Evolutionary conservation across 2,113 vertebrate species (phyloP).

Genomic region (Hippocampus comes): DNA sequence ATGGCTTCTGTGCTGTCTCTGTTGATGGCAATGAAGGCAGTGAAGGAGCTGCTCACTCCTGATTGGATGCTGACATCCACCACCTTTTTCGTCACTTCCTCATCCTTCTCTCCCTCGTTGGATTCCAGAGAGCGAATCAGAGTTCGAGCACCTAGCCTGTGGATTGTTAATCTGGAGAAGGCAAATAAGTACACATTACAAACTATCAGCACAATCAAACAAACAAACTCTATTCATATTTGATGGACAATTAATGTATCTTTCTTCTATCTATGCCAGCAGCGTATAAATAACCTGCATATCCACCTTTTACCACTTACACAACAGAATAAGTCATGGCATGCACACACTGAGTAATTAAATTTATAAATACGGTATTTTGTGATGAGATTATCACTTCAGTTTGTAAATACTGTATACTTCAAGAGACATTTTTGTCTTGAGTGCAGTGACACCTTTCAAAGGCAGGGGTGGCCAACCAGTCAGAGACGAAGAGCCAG

Average conservation of each 20-base stretch:
- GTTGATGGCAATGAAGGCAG: slow-evolving; percentile 76
- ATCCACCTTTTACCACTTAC: too few species aligned
- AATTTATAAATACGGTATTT: too few species aligned
- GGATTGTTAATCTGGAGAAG: slow-evolving; percentile 69
- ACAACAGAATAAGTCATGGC: too few species aligned
- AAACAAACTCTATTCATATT: not conserved
- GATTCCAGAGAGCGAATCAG: slow-evolving; percentile 71
- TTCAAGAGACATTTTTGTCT: too few species aligned
- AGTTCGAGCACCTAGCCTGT: slow-evolving; percentile 74
- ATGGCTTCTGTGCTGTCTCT: slow-evolving; percentile 52
- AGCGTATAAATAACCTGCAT: not conserved
- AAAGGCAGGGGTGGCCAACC: too few species aligned
- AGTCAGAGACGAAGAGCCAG: too few species aligned
- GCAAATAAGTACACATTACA: not conserved
- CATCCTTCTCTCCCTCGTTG: slow-evolving; percentile 18
- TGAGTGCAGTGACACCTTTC: too few species aligned
- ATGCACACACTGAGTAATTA: too few species aligned
- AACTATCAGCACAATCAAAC: not conserved
- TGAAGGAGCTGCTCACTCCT: slow-evolving; percentile 76
- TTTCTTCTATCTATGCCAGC: not conserved
- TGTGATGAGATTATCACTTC: too few species aligned
- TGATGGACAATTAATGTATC: not conserved
- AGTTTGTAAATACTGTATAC: too few species aligned
- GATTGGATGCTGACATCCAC: slow-evolving; percentile 73
- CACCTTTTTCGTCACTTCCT: slow-evolving; percentile 52